Conservation (phyloP, 2,888 invertebrate genomes). For the Sipha maydis region DNA sequence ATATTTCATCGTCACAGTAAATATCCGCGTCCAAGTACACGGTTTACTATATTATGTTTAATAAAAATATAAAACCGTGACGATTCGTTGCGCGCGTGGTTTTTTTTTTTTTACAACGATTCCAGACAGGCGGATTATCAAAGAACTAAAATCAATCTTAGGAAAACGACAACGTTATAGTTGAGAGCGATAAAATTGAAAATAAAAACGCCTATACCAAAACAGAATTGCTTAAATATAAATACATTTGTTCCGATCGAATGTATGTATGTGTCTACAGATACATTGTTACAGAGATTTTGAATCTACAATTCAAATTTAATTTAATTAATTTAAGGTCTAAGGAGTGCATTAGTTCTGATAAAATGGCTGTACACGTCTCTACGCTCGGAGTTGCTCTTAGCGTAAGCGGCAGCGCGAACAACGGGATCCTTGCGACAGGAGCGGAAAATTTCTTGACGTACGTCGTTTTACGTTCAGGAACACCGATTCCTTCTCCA, state of each 20-base stretch:
- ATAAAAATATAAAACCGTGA: not conserved
- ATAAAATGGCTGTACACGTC: not conserved
- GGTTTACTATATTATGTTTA: not conserved
- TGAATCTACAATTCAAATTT: not conserved
- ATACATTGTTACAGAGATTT: not conserved
- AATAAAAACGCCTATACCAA: not conserved
- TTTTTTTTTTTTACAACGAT: not conserved
- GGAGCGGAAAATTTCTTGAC: too few species aligned
- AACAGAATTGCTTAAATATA: too few species aligned
- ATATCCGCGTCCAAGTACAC: too few species aligned
- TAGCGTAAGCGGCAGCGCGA: too few species aligned
- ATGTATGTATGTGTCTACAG: not conserved
- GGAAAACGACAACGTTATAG: not conserved
- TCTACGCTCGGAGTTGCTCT: too few species aligned
- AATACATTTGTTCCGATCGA: not conserved
- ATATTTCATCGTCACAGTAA: not conserved
- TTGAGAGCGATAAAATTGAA: not conserved
- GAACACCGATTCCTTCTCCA: too few species aligned
- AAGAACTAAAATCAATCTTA: not conserved
- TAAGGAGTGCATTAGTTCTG: not conserved
- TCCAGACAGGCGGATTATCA: too few species aligned
- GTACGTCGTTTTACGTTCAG: too few species aligned
- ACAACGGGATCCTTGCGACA: too few species aligned
- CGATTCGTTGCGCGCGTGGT: not conserved
- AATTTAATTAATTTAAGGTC: slow-evolving; percentile 2